Conservation (phyloP, 2,888 invertebrate species). For the Dinocampus coccinellae region DNA sequence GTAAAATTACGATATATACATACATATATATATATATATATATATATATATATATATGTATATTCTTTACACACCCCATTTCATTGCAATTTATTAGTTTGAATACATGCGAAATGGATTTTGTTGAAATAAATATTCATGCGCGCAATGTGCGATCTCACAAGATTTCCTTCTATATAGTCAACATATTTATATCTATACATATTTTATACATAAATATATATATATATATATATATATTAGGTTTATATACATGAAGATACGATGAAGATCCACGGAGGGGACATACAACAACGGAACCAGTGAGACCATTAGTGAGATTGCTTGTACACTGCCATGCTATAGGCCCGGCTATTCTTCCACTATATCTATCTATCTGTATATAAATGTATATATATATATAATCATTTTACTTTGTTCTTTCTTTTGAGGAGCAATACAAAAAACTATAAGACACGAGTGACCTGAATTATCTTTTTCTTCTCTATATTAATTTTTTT, state of each 20-base stretch:
- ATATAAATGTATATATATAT: constrained; percentile 5
- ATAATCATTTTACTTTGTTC: background rate
- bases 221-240: constrained; percentile 21
- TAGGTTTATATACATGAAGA: constrained; percentile 42
- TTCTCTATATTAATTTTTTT: too few relatives aligned
- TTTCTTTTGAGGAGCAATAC: background rate
- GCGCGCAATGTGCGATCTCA: constrained; percentile 21
- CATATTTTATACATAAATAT: background rate
- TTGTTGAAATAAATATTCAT: constrained; percentile 60
- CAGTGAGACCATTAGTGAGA: constrained; percentile 62
- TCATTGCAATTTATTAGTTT: constrained; percentile 61
- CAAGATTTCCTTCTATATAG: background rate
- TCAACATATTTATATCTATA: constrained; percentile 8
- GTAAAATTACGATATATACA: constrained; percentile 13
- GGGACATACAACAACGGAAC: constrained; percentile 50
- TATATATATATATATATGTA: background rate
- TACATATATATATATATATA: background rate
- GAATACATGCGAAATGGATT: constrained; percentile 61
- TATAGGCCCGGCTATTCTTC: background rate
- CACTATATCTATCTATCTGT: background rate
- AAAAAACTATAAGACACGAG: too few relatives aligned
- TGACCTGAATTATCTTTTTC: too few relatives aligned
- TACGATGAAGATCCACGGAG: constrained; percentile 48
- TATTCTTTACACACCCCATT: constrained; percentile 11
- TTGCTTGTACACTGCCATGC: constrained; percentile 54